These are phyloP conservation scores for Condylura cristata DNA, from an alignment of 2,113 vertebrate genomes.

Conservation along the genomic window DNA sequence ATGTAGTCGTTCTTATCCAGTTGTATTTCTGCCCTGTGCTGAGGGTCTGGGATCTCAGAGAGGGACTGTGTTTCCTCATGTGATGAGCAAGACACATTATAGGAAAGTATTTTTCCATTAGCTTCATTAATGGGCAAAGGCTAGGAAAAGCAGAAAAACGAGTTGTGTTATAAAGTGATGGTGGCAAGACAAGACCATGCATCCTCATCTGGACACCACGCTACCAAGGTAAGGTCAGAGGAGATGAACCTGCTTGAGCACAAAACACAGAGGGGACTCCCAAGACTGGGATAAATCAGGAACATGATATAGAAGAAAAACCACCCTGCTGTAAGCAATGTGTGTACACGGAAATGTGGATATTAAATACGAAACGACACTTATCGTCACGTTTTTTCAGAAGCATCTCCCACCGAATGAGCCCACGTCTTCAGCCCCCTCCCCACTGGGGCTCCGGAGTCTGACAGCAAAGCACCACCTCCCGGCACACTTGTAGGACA, in stretches of 20 bases:
- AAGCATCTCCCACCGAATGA: too few relatives aligned
- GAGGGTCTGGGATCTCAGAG: conserved; percentile 70
- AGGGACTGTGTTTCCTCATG: conserved; percentile 54
- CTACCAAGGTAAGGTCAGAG: background rate
- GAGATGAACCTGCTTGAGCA: background rate
- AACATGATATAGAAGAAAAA: background rate
- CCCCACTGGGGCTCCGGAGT: background rate
- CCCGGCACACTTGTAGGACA: background rate
- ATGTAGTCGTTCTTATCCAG: conserved; percentile 82
- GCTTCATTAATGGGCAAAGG: conserved; percentile 83
- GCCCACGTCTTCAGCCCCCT: background rate
- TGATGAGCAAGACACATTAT: conserved; percentile 83
- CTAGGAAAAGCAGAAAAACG: conserved; percentile 71
- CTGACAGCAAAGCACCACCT: background rate
- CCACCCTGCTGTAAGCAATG: background rate
- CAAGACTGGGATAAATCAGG: background rate
- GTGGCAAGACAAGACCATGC: background rate
- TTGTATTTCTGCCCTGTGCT: conserved; percentile 82
- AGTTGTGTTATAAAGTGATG: background rate
- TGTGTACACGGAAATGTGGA: background rate
- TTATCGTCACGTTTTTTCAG: background rate
- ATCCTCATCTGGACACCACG: background rate
- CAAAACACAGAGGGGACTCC: background rate
- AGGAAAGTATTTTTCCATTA: conserved; percentile 85
- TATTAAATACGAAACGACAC: background rate